phyloP scores from a whole-genome alignment of 2,113 vertebrate genomes.

The Syrmaticus mikado region DNA sequence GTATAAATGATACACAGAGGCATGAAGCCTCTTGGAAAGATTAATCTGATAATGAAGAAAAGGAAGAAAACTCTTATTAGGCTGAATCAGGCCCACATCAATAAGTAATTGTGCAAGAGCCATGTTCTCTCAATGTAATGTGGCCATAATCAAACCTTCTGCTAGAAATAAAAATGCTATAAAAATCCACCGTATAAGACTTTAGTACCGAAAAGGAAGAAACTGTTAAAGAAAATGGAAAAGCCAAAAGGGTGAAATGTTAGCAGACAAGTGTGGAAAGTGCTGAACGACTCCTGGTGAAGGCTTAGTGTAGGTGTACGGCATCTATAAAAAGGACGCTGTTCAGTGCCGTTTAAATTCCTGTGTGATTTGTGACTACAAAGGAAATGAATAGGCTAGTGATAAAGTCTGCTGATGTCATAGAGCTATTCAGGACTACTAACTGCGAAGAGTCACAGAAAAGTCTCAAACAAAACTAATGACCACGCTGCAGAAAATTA shows the following conservation, averaged over 20 bases:
- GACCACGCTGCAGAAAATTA: not conserved
- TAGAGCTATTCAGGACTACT: not conserved
- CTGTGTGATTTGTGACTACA: not conserved
- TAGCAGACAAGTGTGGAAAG: not conserved
- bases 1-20: conserved; percentile 31
- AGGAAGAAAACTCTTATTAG: not conserved
- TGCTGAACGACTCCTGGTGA: not conserved
- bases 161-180: not conserved
- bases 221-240: not conserved
- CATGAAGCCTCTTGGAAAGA: not conserved
- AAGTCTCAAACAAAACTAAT: not conserved
- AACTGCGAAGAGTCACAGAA: not conserved
- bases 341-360: not conserved
- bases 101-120: conserved; percentile 22
- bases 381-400: not conserved
- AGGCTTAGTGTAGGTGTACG: not conserved
- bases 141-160: not conserved
- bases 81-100: conserved; percentile 21
- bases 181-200: not conserved
- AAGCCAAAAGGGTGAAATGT: not conserved
- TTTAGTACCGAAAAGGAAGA: not conserved
- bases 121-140: not conserved
- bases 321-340: not conserved
- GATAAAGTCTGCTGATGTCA: not conserved
- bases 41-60: conserved; percentile 14